Base-by-base conservation (phyloP, 1,140 invertebrate species). In the Drosophila rhopaloa region DNA sequence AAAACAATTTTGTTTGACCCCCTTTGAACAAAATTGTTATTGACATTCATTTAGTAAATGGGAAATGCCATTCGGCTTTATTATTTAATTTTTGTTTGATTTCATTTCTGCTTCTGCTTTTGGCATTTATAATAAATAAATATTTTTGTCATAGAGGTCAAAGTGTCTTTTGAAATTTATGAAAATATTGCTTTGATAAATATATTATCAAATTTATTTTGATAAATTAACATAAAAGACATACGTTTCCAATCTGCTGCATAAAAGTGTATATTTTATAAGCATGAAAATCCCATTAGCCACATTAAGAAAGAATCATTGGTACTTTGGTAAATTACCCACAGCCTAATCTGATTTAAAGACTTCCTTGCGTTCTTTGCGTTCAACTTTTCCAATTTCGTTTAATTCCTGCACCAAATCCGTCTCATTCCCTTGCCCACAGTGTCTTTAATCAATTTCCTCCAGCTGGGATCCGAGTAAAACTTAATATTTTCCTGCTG, bases 381-480 rank as follows among this genome's bases (percentile, higher is more conserved):
- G 10, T 37, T 43, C 14, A 76, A 77, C 62, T 76, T 77, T 63
- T 74, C 48, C 56, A 55, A 75, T 63, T 75, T 74, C 29, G 40
- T 62, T 63, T 74, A 74, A 61, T 74, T 74, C 43, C 54, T 58
- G 48, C 40, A 11, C 32, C 32, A 70, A 70, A 67, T 67, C 66
- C 61, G 63, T 62, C 63, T 62, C 63, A 24, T 14, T 50, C 27
- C 57, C 35, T 46, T 2, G 65, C 47, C 47, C 37, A 37, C 19
- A n/a, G 65, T n/a, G 54, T 44, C 51, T 72, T 72, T 72, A 72
- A 72, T 71, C 68, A 72, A 72, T 71, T 48, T 66, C 51, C 32
- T 32, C 35, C 60, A 68, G 51, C 66, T 57, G 67, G 27, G 67
- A 29, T 32, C 41, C 16, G 27, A 41, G 67, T 40, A 71, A 70